Percentiles rank a stretch among this genome's conserved stretches.
Conservation (phyloP, 2,888 invertebrate species). For the Polyploca ridens region DNA sequence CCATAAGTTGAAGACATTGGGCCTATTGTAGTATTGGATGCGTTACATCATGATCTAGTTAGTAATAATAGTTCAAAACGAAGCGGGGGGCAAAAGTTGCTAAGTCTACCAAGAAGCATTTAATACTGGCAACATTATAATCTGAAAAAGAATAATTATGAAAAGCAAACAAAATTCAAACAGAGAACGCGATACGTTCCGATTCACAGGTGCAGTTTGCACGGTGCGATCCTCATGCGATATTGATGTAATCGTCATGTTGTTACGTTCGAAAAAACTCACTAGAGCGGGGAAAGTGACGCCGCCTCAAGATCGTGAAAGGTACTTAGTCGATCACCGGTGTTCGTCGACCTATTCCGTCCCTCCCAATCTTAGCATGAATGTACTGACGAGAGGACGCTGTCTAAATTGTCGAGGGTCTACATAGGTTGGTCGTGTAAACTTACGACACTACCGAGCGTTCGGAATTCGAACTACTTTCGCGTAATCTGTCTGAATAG, state of each 20-base stretch:
- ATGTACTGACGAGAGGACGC: slow-evolving; percentile 32
- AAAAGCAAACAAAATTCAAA: slow-evolving; percentile 26
- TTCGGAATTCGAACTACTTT: slow-evolving; percentile 82
- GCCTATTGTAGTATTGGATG: neutral
- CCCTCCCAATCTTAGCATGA: slow-evolving; percentile 39
- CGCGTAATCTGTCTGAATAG: slow-evolving; percentile 77
- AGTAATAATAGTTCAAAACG: neutral
- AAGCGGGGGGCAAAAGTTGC: neutral
- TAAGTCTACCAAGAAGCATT: neutral
- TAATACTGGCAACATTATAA: neutral
- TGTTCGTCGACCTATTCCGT: slow-evolving; percentile 54
- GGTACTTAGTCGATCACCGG: slow-evolving; percentile 73
- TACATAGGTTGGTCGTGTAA: slow-evolving; percentile 52
- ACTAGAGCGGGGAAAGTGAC: slow-evolving; percentile 82
- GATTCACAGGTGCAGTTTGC: slow-evolving; percentile 63
- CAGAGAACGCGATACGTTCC: slow-evolving; percentile 45
- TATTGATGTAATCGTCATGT: slow-evolving; percentile 79
- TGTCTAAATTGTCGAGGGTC: slow-evolving; percentile 63
- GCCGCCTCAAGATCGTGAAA: slow-evolving; percentile 79
- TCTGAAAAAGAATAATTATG: neutral
- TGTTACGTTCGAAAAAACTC: slow-evolving; percentile 81
- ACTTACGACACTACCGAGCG: slow-evolving; percentile 76
- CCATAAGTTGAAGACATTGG: neutral
- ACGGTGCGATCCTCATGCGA: slow-evolving; percentile 74
- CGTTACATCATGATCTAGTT: neutral